phyloP scores from a whole-genome alignment of 2,888 invertebrate genomes.

The Sphaerophoria taeniata region DNA sequence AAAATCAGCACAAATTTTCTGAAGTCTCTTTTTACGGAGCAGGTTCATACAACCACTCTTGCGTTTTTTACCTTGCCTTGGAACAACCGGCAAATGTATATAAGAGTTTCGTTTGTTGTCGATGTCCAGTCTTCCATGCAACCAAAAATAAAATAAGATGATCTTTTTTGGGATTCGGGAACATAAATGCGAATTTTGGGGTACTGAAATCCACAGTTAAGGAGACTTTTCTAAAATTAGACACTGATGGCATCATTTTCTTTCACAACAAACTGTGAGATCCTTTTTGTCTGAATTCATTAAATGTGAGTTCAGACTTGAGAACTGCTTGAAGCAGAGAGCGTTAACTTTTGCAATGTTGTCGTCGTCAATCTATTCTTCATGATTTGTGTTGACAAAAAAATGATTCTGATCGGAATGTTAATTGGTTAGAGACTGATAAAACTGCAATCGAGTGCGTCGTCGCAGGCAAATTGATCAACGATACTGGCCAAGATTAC shows the following conservation, averaged over 20 bases:
- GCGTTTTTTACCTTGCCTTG: too few relatives aligned
- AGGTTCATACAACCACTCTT: too few relatives aligned
- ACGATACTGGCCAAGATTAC: too few relatives aligned
- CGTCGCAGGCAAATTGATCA: too few relatives aligned
- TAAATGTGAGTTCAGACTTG: slow-evolving; percentile 36
- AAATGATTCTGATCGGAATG: slow-evolving; percentile 37
- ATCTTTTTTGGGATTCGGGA: neutral
- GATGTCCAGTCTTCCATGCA: neutral
- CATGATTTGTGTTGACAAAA: slow-evolving; percentile 11
- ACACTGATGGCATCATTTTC: slow-evolving; percentile 62
- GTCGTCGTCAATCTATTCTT: slow-evolving; percentile 20
- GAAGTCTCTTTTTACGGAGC: too few relatives aligned
- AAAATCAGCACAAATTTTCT: too few relatives aligned
- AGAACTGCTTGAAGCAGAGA: neutral
- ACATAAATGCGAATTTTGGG: neutral
- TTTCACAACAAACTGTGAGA: slow-evolving; percentile 50
- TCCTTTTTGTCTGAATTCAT: slow-evolving; percentile 52
- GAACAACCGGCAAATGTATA: too few relatives aligned
- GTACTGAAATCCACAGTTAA: slow-evolving; percentile 34
- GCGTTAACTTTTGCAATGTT: slow-evolving; percentile 9
- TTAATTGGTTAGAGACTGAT: slow-evolving; percentile 38
- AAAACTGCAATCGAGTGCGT: too few relatives aligned
- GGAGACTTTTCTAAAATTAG: slow-evolving; percentile 62
- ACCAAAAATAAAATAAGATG: neutral
- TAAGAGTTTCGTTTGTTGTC: neutral